Evolutionary conservation across 2,797 vertebrate species (phyloP), one percentile per base, ranked within the genome.

Genomic region (Gallinago solitaria): DNA sequence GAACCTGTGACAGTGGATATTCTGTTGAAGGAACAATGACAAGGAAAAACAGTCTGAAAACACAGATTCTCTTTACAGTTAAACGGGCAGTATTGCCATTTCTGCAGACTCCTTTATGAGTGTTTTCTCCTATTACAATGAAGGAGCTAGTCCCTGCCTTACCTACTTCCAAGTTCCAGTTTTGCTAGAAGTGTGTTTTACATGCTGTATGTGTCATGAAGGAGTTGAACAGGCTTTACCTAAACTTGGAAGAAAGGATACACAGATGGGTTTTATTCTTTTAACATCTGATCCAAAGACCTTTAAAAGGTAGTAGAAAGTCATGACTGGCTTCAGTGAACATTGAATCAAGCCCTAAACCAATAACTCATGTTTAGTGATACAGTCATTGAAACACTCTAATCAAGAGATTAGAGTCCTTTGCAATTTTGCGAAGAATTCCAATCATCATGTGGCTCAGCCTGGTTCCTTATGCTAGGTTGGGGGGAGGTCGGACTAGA

Each of bases 201-300:
- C 28, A 16, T 50, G 15, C 9, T 18, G 16, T 85, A 19, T 1
- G 0, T 83, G 14, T 79, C 28, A 9, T 41, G 28, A 88, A 89
- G 60, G 32, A 77, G 35, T 77, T 77, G 39, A 89, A 78, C 43
- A 77, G 43, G 20, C 75, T 92, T 30, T 41, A 32, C 59, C 30
- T 87, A 57, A 86, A 77, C 57, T 70, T 92, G 68, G 57, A 91
- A 80, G 37, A 89, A 77, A 91, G 24, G 18, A 37, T 63, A 35
- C 9, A 27, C 61, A 67, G 48, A 15, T 83, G 43, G 9, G 2
- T 10, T 53, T 84, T 92, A 78, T 45, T 90, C 43, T 48, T 84
- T 69, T 33, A 94, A 28, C 19, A 50, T 74, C n/a, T 84, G 41
- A 57, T 50, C 47, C 12, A 87, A 87, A 63, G 33, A 45, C 51